Conservation (phyloP, 1,140 invertebrate genomes). For the Tetragonula clypearis region DNA sequence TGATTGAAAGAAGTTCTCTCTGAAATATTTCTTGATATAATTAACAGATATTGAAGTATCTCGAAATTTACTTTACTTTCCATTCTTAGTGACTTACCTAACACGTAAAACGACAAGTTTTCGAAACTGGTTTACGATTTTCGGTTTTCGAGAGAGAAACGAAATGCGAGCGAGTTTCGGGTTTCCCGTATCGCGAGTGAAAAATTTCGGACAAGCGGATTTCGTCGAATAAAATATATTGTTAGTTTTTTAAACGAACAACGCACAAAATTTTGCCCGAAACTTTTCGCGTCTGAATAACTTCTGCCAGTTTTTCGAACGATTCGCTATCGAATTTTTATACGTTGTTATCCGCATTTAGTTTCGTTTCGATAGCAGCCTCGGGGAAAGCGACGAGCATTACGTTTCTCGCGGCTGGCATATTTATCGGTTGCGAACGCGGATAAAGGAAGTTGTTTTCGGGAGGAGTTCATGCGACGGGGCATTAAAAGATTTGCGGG, state of each 20-base stretch:
- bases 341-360: neutral
- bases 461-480: neutral
- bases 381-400: no score
- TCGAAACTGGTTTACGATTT: neutral
- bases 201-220: neutral
- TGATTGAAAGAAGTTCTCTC: no score
- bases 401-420: neutral
- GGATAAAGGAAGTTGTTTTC: neutral
- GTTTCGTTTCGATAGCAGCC: neutral
- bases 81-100: no score
- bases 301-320: neutral
- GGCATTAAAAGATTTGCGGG: neutral
- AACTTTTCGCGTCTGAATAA: neutral
- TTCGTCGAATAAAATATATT: neutral
- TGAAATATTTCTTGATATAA: no score
- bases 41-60: no score
- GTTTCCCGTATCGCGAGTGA: neutral
- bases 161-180: neutral
- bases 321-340: neutral
- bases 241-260: neutral
- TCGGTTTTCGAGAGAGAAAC: no score
- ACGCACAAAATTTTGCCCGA: neutral
- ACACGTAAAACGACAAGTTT: no score
- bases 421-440: conserved; percentile 3
- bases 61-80: no score